Evolutionary conservation across 2,797 vertebrate genomes (phyloP).

Genomic region (Tokudaia tokunoshimensis): DNA sequence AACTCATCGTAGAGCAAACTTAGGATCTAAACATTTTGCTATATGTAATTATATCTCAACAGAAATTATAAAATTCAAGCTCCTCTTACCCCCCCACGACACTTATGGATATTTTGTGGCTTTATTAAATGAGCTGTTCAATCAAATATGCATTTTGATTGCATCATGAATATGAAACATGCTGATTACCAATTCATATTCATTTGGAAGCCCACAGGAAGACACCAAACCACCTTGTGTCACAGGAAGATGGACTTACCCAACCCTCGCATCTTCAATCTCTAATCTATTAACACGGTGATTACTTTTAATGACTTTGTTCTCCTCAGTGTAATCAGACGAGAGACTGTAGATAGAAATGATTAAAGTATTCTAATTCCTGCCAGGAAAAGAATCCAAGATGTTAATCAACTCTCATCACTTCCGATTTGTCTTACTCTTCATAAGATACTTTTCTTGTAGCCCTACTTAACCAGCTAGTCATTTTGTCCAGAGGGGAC

Average conservation of each 20-base stretch:
- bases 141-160: conserved; percentile 77
- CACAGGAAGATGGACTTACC: conserved; percentile 63
- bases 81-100: conserved; percentile 46
- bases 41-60: conserved; percentile 29
- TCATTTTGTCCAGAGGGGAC: neutral
- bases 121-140: conserved; percentile 68
- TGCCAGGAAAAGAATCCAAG: conserved; percentile 69
- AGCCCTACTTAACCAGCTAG: neutral
- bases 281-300: conserved; percentile 79
- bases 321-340: conserved; percentile 77
- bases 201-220: conserved; percentile 66
- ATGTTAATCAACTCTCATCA: conserved; percentile 65
- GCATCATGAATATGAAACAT: conserved; percentile 76
- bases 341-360: conserved; percentile 70
- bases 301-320: conserved; percentile 80
- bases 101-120: conserved; percentile 68
- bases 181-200: conserved; percentile 78
- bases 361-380: conserved; percentile 49
- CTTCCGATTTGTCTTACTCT: neutral
- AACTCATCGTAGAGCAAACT: neutral
- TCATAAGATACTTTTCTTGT: neutral
- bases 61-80: conserved; percentile 60
- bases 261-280: conserved; percentile 11
- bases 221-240: conserved; percentile 22
- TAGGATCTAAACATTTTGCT: conserved; percentile 11